phyloP scores from a whole-genome alignment of 1,140 invertebrate species.

The Scaptomyza hsui region DNA sequence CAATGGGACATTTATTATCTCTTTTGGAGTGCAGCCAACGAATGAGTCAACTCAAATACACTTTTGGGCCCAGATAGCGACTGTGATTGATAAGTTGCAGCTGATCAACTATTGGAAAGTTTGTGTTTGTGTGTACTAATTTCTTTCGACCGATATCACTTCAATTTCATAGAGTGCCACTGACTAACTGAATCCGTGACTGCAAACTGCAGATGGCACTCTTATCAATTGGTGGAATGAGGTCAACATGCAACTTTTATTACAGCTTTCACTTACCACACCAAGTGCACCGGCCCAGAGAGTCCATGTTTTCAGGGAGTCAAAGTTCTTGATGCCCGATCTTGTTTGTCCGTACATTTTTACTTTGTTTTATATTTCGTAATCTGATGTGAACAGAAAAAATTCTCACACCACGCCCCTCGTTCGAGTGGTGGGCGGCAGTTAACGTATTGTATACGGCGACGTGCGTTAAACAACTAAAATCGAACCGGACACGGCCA shows the following conservation, averaged over 20 bases:
- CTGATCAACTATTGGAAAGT: slow-evolving; percentile 1
- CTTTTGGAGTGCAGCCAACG: background rate
- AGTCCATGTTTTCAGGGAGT: slow-evolving; percentile 43
- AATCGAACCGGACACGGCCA: slow-evolving; percentile 44
- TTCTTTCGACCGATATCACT: background rate
- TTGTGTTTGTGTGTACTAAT: background rate
- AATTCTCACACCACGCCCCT: slow-evolving; percentile 37
- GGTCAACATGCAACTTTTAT: slow-evolving; percentile 52
- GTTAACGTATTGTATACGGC: slow-evolving; percentile 37
- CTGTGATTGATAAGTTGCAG: slow-evolving; percentile 21
- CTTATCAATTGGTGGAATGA: slow-evolving; percentile 37
- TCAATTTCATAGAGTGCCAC: slow-evolving; percentile 13
- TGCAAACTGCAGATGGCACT: slow-evolving; percentile 12
- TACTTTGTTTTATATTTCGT: slow-evolving; percentile 11
- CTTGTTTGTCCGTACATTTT: slow-evolving; percentile 56
- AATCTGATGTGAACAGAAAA: background rate
- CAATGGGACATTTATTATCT: background rate
- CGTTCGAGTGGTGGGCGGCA: slow-evolving; percentile 51
- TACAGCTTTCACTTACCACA: slow-evolving; percentile 62
- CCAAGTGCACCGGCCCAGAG: slow-evolving; percentile 68
- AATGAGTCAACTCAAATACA: slow-evolving; percentile 1
- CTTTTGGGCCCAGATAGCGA: slow-evolving; percentile 3
- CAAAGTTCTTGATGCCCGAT: slow-evolving; percentile 60
- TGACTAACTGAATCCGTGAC: slow-evolving; percentile 3
- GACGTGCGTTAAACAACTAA: slow-evolving; percentile 57